These are phyloP conservation scores for Thamnophis sirtalis DNA, from an alignment of 2,113 vertebrate genomes.

Conservation along the genomic window DNA sequence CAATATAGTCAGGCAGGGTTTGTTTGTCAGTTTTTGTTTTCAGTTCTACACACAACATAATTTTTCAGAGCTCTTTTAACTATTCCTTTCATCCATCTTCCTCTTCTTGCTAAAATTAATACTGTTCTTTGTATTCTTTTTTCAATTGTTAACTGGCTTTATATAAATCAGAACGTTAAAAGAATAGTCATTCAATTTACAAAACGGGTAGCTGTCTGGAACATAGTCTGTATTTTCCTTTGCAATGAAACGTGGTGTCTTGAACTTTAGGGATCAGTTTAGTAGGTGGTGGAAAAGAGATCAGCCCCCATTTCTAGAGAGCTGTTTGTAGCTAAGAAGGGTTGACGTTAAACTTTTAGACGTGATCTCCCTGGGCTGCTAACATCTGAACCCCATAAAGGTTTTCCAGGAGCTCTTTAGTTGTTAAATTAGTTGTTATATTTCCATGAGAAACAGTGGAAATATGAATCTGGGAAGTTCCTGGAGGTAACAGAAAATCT, in stretches of 20 bases:
- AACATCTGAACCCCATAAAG: neutral
- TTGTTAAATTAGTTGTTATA: no score
- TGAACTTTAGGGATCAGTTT: neutral
- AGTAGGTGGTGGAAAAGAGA: neutral
- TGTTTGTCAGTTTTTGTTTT: neutral
- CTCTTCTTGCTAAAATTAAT: neutral
- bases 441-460: neutral
- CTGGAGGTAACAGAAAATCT: neutral
- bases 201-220: neutral
- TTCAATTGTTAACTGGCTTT: neutral
- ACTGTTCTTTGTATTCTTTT: neutral
- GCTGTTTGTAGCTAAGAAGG: neutral
- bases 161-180: neutral
- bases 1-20: no score
- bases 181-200: neutral
- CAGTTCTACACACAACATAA: neutral
- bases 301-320: neutral
- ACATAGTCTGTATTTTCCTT: neutral
- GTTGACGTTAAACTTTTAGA: neutral
- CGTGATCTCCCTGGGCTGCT: neutral
- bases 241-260: neutral
- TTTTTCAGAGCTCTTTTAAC: neutral
- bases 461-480: neutral
- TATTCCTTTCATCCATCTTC: neutral
- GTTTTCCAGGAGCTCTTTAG: neutral